phyloP scores from a whole-genome alignment of 2,888 invertebrate genomes.

The Conops quadrifasciatus region DNA sequence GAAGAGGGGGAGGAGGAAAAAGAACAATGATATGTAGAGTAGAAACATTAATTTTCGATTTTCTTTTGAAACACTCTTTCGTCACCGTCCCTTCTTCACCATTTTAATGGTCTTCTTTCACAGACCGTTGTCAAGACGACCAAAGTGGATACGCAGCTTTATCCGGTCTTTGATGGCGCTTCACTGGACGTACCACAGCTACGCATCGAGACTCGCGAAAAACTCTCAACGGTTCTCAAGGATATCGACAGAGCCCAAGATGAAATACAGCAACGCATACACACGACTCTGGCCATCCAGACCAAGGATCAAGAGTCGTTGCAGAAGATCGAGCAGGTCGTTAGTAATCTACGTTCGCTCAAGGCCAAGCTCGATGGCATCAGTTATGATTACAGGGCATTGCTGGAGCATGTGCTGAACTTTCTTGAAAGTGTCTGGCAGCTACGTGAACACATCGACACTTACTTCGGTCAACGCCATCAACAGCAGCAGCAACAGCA shows the following conservation, averaged over 20 bases:
- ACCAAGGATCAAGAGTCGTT: constrained; percentile 69
- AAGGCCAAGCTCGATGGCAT: constrained; percentile 74
- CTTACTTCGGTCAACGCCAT: constrained; percentile 63
- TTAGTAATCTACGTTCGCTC: constrained; percentile 73
- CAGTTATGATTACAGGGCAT: constrained; percentile 75
- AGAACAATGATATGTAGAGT: neutral
- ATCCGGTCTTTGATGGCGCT: constrained; percentile 76
- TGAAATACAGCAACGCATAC: constrained; percentile 75
- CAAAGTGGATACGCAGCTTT: constrained; percentile 76
- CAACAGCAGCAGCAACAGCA: constrained; percentile 44
- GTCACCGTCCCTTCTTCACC: constrained; percentile 35
- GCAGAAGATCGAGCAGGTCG: constrained; percentile 70
- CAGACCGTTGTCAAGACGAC: constrained; percentile 74
- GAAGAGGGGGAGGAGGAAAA: constrained; percentile 43
- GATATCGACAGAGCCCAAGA: constrained; percentile 72
- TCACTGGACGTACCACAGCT: constrained; percentile 70
- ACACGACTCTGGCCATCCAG: constrained; percentile 73
- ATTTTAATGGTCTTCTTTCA: too few relatives aligned
- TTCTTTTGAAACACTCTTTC: too few relatives aligned
- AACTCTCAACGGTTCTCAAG: constrained; percentile 68
- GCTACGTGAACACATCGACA: constrained; percentile 71
- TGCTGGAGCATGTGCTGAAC: constrained; percentile 75
- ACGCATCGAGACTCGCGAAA: constrained; percentile 69
- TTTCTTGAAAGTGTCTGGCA: constrained; percentile 75
- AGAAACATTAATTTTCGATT: too few relatives aligned